These are phyloP conservation scores for Phalanger gymnotis DNA, from an alignment of 2,797 vertebrate species.

Conservation along the genomic window DNA sequence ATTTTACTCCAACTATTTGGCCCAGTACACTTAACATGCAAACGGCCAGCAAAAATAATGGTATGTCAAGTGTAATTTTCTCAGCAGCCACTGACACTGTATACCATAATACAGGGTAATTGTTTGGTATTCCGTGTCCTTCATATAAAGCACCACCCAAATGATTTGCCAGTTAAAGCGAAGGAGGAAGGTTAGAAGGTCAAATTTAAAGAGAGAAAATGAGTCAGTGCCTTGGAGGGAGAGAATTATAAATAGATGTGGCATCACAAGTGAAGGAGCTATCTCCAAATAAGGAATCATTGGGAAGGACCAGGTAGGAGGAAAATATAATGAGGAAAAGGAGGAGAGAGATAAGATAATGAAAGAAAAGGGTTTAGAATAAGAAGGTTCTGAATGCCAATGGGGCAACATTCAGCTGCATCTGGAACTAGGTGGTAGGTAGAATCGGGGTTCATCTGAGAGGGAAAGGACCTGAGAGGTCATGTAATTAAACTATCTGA, in stretches of 20 bases:
- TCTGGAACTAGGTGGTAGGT: background rate
- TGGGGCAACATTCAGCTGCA: background rate
- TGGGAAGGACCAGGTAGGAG: constrained; percentile 59
- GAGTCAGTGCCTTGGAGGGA: constrained; percentile 79
- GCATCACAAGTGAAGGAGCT: constrained; percentile 54
- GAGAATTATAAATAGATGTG: constrained; percentile 71
- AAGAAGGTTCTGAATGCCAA: constrained; percentile 56
- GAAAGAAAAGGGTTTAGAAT: constrained; percentile 39
- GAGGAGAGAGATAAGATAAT: constrained; percentile 50
- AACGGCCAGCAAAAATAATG: constrained; percentile 64
- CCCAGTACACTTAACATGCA: constrained; percentile 66
- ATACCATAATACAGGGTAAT: constrained; percentile 64
- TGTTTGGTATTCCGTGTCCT: constrained; percentile 63
- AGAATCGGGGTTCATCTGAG: background rate
- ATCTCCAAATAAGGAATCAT: constrained; percentile 67
- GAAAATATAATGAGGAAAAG: background rate
- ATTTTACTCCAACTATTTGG: constrained; percentile 34
- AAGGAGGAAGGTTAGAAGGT: constrained; percentile 78
- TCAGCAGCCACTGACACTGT: constrained; percentile 48
- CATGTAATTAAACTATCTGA: background rate
- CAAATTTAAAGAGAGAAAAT: constrained; percentile 81
- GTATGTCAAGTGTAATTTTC: constrained; percentile 58
- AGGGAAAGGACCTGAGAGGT: background rate
- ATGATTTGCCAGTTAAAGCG: constrained; percentile 67
- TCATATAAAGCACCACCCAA: constrained; percentile 67